Evolutionary conservation across 2,113 vertebrate genomes (phyloP), one percentile per base, ranked within the genome.

Genomic region (Recurvirostra avosetta): DNA sequence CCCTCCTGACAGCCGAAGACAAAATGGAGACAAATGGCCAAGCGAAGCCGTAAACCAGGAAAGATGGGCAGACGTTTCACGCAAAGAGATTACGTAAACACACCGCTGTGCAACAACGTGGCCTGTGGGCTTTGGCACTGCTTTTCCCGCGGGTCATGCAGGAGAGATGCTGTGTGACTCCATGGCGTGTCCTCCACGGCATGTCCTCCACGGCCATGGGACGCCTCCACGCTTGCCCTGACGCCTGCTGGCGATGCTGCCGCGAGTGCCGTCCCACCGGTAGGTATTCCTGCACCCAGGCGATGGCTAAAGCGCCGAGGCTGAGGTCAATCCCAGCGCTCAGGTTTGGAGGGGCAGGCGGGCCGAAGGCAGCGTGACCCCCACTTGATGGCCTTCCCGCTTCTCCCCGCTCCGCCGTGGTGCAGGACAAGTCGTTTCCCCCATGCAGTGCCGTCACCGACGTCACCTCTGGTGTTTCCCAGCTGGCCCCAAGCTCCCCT

Each of bases 221-320:
- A 30, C 30, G 49, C 26, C 49, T 20, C 32, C 3, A 38, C 38
- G 1, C 36, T 38, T 12, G 76, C 61, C 58, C 38, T 2, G 50
- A 11, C 8, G 32, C 45, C 38, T 5, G 67, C 49, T 1, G 55
- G 36, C 8, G 2, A 34, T 11, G 34, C 49, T 29, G 50, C 55
- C 27, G 3, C 0, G 2, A 3, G 36, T 0, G 19, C 32, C 4
- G 3, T 15, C 6, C 18, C 36, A 2, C 38, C 0, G 2, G 72
- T 12, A 30, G 67, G 38, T 50, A 7, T 38, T 19, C 12, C 58
- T 1, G 25, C 12, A 15, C 29, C 15, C 15, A 0, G 21, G 26
- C 1, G 56, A 90, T 78, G 78, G 78, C 53, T 11, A 1, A 52
- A 79, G 56, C 63, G 6, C 45, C 0, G 0, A 11, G 36, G 56